These are phyloP conservation scores for Prunella himalayana DNA, from an alignment of 2,113 vertebrate species.

Conservation along the genomic window DNA sequence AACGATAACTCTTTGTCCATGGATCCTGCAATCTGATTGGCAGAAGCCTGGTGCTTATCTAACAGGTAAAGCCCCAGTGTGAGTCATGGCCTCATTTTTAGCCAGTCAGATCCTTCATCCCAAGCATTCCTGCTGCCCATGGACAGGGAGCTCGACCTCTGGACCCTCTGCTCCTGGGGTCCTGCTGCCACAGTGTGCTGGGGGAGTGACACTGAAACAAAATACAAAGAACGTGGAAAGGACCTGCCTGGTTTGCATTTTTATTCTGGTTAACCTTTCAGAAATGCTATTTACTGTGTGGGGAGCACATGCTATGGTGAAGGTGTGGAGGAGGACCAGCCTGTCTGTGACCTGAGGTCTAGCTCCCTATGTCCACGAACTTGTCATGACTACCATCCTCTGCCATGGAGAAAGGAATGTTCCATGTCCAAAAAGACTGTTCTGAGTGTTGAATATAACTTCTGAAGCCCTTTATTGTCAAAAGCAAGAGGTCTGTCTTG, in stretches of 20 bases:
- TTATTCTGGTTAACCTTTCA: neutral
- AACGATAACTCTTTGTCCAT: neutral
- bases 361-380: neutral
- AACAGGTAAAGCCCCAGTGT: neutral
- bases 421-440: neutral
- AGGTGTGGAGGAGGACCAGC: neutral
- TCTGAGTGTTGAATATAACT: neutral
- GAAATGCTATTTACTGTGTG: neutral
- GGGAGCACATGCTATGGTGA: neutral
- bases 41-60: neutral
- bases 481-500: neutral
- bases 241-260: neutral
- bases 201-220: neutral
- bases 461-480: neutral
- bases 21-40: neutral
- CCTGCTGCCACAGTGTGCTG: rapidly evolving
- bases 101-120: neutral
- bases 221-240: rapidly evolving
- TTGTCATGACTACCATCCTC: neutral
- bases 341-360: neutral
- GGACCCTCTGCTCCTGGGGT: neutral
- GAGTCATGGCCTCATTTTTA: neutral
- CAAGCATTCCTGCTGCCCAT: neutral
- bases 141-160: neutral
- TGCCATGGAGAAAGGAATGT: neutral